Base-by-base conservation (phyloP, 2,888 invertebrate species). In the Chaitophorus viminalis region DNA sequence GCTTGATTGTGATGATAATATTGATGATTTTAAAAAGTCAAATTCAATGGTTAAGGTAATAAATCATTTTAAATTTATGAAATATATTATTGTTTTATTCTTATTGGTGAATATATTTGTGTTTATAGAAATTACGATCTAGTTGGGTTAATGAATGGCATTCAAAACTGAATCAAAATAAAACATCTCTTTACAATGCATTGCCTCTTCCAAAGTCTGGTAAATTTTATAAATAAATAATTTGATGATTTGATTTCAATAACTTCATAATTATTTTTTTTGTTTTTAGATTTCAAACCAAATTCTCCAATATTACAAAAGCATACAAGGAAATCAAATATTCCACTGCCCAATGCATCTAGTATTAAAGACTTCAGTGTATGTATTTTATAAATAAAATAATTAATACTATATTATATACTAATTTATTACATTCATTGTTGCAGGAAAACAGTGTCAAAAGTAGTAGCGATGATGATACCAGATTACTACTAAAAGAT, bases 81-180 rank as follows among this genome's bases (percentile, higher is more conserved):
- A 9, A 31, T 3, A 8, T 17, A 29, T 79, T 74, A 9, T 17
- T 21, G 29, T 36, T 78, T 54, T 54, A 25, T 54, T 18, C 1
- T 52, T n/a, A 65, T 52, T n/a, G 3, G 5, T 36, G 68, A 31
- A 36, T 60, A n/a, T 75, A 21, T 76, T 84, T 60, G 39, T 8
- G 6, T 79, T 1, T 87, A 75, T 75, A 87, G 87, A 87, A 87
- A 81, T 60, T 87, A 39, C 74, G 87, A 31, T 87, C 87, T 39
- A 87, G 87, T 74, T 87, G 87, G 87, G 87, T 87, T 2, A 87
- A 81, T 18, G 87, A 87, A 81, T 87, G 87, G 87, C 87, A 87
- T 87, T 87, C 87, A 60, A 87, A 87, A 87, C 65, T 87, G 31
- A 87, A 81, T 65, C 87, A 87, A 87, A 87, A 79, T 17, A 79